Evolutionary conservation across 2,113 vertebrate genomes (phyloP), one percentile per base, ranked within the genome.

Genomic region (Trematomus loennbergii): DNA sequence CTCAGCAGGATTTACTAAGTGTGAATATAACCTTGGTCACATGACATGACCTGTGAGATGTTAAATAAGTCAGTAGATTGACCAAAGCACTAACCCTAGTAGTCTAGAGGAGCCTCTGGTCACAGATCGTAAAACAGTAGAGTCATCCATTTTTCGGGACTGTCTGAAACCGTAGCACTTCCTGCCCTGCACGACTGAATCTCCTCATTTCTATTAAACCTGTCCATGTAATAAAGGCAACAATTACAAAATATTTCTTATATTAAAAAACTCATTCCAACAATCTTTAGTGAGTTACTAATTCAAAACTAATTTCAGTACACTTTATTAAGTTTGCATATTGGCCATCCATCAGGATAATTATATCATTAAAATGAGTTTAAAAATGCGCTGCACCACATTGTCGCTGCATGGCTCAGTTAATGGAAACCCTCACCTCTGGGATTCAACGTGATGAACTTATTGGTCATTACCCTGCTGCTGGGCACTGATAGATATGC

Each of bases 11-110:
- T 69, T 73, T 60, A 66, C 12, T 1, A 22, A 60, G 59, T 36
- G 29, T 25, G 20, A 77, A 49, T 66, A 20, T 45, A 73, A 85
- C 86, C 76, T 87, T 78, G 16, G 60, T 72, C 60, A 60, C 36
- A 59, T 7, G 22, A 68, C 58, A 25, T 57, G 74, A 82, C 80
- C 70, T 63, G 54, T 16, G 62, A 73, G 59, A 73, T 60, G 57
- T 83, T 62, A 62, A 77, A 77, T 55, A 62, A 69, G 73, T 79
- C 7, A 72, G 66, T 48, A 49, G 55, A 78, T 66, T 33, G 74
- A 82, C 55, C 45, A 59, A 70, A 77, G 33, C 20, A 40, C n/a
- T 66, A 49, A 58, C 58, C 45, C 48, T 1, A 17, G 55, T 9
- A 29, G 40, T 18, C 55, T 50, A 46, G 10, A 18, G 52, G 52